phyloP scores from a whole-genome alignment of 92 coral and sea anemone species.

The Paragorgia papillata region DNA sequence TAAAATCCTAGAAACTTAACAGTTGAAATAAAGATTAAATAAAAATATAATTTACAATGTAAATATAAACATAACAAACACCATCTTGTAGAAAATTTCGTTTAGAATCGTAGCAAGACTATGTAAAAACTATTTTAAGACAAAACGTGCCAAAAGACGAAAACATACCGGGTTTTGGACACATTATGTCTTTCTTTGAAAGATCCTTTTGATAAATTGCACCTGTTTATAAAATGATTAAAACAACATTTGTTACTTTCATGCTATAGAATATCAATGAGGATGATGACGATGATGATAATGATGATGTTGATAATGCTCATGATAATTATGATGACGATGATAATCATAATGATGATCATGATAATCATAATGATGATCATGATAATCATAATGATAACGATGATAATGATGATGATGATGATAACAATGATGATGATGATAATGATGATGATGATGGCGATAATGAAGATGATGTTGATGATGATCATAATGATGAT shows the following conservation, averaged over 20 bases:
- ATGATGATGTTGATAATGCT: background rate
- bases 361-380: too few relatives aligned
- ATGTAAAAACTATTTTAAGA: too few relatives aligned
- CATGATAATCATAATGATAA: background rate
- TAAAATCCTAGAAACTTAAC: too few relatives aligned
- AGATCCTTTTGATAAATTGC: constrained; percentile 6
- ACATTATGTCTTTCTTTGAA: constrained; percentile 68
- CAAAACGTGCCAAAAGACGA: too few relatives aligned
- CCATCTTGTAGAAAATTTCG: too few relatives aligned
- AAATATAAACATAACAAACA: too few relatives aligned
- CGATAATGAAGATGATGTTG: background rate
- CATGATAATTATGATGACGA: too few relatives aligned
- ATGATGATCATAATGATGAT: background rate
- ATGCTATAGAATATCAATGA: background rate
- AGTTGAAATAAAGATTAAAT: too few relatives aligned
- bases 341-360: too few relatives aligned
- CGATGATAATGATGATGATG: background rate
- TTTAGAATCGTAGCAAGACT: too few relatives aligned
- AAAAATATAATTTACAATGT: too few relatives aligned
- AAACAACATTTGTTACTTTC: too few relatives aligned
- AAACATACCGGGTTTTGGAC: constrained; percentile 84
- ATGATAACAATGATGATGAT: background rate
- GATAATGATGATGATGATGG: constrained; percentile 2
- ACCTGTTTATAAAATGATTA: constrained; percentile 1
- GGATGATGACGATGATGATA: constrained; percentile 4